Evolutionary conservation across 1,140 invertebrate species (phyloP), one percentile per base, ranked within the genome.

Genomic region (Holcopasites calliopsidis): DNA sequence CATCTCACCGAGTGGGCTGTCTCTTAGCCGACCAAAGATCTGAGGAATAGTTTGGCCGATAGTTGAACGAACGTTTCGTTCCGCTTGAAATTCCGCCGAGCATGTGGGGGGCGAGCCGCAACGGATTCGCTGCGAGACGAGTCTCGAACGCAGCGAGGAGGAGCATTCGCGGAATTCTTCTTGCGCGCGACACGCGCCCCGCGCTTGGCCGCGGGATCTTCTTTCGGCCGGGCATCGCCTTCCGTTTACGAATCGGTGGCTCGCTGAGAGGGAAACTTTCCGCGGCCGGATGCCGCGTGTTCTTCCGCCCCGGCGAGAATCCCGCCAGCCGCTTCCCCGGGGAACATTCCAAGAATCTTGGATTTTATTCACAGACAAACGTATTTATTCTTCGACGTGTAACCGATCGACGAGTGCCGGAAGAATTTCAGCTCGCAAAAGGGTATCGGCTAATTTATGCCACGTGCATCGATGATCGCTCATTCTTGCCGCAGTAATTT

Each of bases 11-110:
- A 7, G n/a, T 38, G 13, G 16, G 50, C 57, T 75, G 64, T 65
- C 71, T 66, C 38, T 66, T 42, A 38, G 18, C 62, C 21, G 13
- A 16, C 2, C 64, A 74, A 88, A 90, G 88, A 90, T 90, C 88
- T 88, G 78, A 90, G 87, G 86, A 90, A 47, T 82, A 90, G 83
- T 89, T 88, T 79, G 55, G 16, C 16, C 50, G 73, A 69, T 76
- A 60, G 55, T 76, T 44, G 61, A n/a, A 40, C 61, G 47, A 26
- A 61, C 31, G 16, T 73, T 74, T 78, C 55, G 26, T 54, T 68
- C 61, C 31, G 55, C 26, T 52, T 26, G 38, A 65, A 61, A 68
- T 75, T 42, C 50, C 40, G 38, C 49, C 28, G 40, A 38, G 64
- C 58, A 31, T 40, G 44, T 23, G 42, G 40, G 23, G 18, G 26